Conservation (phyloP, 2,113 vertebrate genomes). For the Oxyruncus cristatus region DNA sequence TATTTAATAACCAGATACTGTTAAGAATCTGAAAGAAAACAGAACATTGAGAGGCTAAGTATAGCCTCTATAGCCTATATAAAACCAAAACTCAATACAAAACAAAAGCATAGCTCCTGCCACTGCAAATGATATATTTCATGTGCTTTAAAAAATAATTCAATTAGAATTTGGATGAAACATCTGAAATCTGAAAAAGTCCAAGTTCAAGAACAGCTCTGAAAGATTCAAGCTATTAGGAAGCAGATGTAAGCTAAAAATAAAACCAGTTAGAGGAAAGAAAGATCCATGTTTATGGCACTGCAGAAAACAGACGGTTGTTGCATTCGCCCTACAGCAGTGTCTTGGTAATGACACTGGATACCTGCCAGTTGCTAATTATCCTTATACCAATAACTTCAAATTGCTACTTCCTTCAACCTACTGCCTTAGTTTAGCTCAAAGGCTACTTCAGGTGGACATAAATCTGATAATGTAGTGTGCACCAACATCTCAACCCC, state of each 20-base stretch:
- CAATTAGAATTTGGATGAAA: not conserved
- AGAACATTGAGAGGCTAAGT: not conserved
- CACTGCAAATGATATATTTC: not conserved
- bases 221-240: not conserved
- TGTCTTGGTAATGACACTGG: not conserved
- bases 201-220: not conserved
- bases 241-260: not conserved
- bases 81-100: not conserved
- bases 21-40: not conserved
- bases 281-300: not conserved
- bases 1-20: not conserved
- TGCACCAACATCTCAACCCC: not conserved
- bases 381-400: not conserved
- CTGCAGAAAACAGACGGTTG: not conserved
- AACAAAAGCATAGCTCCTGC: not conserved
- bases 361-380: conserved; percentile 21
- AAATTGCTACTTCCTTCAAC: conserved; percentile 24
- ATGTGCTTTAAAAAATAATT: not conserved
- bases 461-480: not conserved
- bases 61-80: not conserved
- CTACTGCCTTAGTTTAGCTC: not conserved
- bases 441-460: not conserved
- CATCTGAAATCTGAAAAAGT: not conserved
- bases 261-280: not conserved
- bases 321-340: conserved; percentile 2